These are phyloP conservation scores for Pionites leucogaster DNA, from an alignment of 2,113 vertebrate genomes.

Conservation along the genomic window DNA sequence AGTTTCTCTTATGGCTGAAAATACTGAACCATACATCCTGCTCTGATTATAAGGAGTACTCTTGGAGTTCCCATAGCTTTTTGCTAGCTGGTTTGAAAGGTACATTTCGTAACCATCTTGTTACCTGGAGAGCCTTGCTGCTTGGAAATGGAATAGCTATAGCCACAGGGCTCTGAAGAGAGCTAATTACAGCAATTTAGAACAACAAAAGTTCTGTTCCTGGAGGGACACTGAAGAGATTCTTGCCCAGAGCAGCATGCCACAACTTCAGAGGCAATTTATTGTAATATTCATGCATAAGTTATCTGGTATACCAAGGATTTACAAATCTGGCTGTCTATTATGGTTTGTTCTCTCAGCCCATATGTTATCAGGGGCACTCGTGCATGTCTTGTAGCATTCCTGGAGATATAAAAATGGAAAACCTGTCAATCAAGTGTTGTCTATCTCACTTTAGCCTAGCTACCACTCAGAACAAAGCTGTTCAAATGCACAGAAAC, in stretches of 20 bases:
- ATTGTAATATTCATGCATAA: constrained; percentile 18
- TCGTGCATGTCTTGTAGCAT: not conserved
- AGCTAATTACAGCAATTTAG: constrained; percentile 58
- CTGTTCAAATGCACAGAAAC: not conserved
- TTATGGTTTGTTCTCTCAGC: not conserved
- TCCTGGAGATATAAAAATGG: not conserved
- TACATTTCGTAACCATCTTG: constrained; percentile 36
- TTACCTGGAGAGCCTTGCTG: constrained; percentile 23
- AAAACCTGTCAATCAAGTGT: not conserved
- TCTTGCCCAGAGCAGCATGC: constrained; percentile 10
- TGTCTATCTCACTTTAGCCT: not conserved
- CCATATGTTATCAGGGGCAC: not conserved
- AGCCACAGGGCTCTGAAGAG: constrained; percentile 49
- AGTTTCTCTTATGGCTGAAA: constrained; percentile 9
- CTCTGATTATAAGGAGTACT: not conserved
- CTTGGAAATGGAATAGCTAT: constrained; percentile 34
- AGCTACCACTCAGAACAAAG: not conserved
- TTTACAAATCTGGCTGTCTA: not conserved
- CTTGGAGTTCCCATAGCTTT: not conserved
- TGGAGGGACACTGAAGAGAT: constrained; percentile 22
- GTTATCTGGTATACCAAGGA: constrained; percentile 21
- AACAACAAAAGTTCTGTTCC: constrained; percentile 43
- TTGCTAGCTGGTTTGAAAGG: constrained; percentile 16
- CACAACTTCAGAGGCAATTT: constrained; percentile 22
- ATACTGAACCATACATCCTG: not conserved